Evolutionary conservation across 2,113 vertebrate species (phyloP), one percentile per base, ranked within the genome.

Genomic region (Chlorodrepanis virens): DNA sequence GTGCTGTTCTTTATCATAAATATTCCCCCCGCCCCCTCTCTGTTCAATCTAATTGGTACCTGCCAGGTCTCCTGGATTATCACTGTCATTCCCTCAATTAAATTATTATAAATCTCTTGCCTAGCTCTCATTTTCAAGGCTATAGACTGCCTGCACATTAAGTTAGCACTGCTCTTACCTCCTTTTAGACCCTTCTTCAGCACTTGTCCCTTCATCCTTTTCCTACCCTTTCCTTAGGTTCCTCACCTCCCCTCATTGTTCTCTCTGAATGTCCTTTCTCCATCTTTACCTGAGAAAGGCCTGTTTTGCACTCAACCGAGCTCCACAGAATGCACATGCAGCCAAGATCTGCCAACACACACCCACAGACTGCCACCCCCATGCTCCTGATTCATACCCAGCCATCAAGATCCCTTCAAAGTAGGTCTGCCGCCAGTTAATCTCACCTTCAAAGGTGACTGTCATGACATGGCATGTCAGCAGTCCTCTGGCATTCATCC

Each of bases 291-390:
- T 33, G 19, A 29, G 25, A 50, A n/a, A 22, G 12, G 7, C 11
- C 33, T 39, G 11, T 35, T 74, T 63, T 71, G 21, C 54, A 29
- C 10, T 40, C 33, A 59, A 9, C 12, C 0, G 0, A 28, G 47
- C 8, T 27, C 52, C 60, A 59, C 29, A 40, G 52, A 42, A 45
- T 17, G 10, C 2, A 1, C 28, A 37, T 1, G 1, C 33, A 90
- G 39, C 23, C 2, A 4, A 39, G 53, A 80, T 8, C 67, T 80
- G 63, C 27, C 24, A 8, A 49, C 44, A 27, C 27, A 31, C 1
- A 0, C 10, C 40, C 6, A 27, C 65, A 57, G 25, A 6, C 52
- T 63, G 14, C 60, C 3, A 2, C 14, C 37, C 0, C 0, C 39
- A n/a, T 0, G 0, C 19, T 86, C 61, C 70, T 29, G 13, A 85